Evolutionary conservation across 2,113 vertebrate genomes (phyloP).

Genomic region (Eulacestoma nigropectus): DNA sequence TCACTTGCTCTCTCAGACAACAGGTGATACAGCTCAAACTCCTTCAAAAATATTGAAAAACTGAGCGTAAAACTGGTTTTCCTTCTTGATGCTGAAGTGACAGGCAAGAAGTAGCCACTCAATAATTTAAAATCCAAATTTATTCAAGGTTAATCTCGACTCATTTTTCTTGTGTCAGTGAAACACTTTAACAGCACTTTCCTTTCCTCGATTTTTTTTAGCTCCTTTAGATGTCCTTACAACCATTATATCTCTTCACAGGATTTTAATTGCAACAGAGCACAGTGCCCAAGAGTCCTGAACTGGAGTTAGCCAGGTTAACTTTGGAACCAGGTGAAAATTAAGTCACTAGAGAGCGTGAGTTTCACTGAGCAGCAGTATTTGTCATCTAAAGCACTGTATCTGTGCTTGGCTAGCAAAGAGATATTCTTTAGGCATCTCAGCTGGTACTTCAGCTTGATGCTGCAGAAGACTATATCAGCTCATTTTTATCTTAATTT

Average conservation of each 20-base stretch:
- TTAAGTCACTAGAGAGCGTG: not conserved
- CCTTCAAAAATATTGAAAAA: not conserved
- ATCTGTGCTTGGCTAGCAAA: not conserved
- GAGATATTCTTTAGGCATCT: not conserved
- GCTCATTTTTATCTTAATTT: not conserved
- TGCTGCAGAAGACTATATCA: not conserved
- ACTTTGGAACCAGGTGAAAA: not conserved
- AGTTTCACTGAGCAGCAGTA: not conserved
- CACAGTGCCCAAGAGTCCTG: not conserved
- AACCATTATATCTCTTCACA: not conserved
- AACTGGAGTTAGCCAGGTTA: not conserved
- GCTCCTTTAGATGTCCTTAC: not conserved
- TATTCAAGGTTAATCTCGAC: not conserved
- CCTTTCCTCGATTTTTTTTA: not conserved
- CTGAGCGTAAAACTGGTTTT: not conserved
- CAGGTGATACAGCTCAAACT: not conserved
- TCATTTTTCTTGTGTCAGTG: not conserved
- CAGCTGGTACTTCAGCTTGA: not conserved
- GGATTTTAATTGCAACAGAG: not conserved
- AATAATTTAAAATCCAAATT: constrained; percentile 2
- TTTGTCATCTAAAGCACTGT: not conserved
- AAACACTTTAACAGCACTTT: not conserved
- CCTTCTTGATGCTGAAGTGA: not conserved
- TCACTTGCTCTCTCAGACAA: not conserved
- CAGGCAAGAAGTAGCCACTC: not conserved